These are phyloP conservation scores for Cylloceria caligata DNA, from an alignment of 2,888 invertebrate genomes.

Conservation along the genomic window DNA sequence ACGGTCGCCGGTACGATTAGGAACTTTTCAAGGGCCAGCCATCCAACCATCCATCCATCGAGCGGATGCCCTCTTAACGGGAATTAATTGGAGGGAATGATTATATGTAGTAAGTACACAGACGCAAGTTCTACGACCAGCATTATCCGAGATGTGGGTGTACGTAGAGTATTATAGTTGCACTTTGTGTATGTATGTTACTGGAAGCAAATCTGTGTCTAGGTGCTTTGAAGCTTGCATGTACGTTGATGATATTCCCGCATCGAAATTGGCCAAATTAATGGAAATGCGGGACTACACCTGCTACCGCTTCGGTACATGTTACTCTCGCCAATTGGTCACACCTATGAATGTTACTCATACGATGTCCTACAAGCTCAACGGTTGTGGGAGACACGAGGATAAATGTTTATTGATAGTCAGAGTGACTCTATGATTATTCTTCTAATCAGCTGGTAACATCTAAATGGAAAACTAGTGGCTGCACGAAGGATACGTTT, in stretches of 20 bases:
- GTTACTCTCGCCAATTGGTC: background rate
- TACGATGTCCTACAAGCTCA: background rate
- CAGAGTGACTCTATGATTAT: background rate
- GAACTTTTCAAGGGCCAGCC: constrained; percentile 43
- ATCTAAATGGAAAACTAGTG: no score
- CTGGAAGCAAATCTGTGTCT: background rate
- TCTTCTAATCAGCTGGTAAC: background rate
- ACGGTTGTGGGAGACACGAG: no score
- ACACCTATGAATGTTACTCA: background rate
- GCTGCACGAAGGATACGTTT: background rate
- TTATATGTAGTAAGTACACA: constrained; percentile 56
- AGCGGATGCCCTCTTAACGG: constrained; percentile 32
- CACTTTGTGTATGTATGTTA: background rate
- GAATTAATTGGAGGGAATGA: constrained; percentile 58
- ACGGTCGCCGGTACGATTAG: constrained; percentile 38
- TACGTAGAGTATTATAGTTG: background rate
- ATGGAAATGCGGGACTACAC: constrained; percentile 42
- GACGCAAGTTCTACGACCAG: constrained; percentile 38
- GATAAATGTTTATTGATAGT: background rate
- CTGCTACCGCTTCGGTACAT: background rate
- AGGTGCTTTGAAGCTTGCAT: constrained; percentile 48
- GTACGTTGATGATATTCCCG: constrained; percentile 18
- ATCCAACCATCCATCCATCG: constrained; percentile 22
- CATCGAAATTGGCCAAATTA: constrained; percentile 53
- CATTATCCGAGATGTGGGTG: constrained; percentile 23